Percentiles rank a stretch among this genome's conserved stretches.
Conservation (phyloP, 2,113 vertebrate species). For the Cryptotis parvus region DNA sequence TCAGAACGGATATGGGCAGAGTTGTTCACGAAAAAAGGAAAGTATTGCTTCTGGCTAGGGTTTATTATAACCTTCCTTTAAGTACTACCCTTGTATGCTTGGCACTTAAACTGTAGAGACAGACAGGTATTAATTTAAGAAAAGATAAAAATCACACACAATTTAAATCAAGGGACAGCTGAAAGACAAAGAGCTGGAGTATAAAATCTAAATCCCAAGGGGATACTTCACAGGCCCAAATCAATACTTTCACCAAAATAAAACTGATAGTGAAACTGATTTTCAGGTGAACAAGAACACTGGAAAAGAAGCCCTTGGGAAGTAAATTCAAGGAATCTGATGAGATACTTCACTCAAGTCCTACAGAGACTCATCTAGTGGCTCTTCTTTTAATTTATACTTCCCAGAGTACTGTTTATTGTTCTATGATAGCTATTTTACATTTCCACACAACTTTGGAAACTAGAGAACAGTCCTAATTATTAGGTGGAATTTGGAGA, state of each 20-base stretch:
- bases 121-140: background rate
- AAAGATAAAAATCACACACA: background rate
- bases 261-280: background rate
- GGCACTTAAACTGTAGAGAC: background rate
- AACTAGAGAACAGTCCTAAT: background rate
- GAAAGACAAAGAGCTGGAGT: background rate
- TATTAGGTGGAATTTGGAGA: background rate
- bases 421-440: background rate
- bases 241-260: background rate
- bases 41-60: background rate
- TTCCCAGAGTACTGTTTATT: conserved; percentile 3
- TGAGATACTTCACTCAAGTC: background rate
- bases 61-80: conserved; percentile 25
- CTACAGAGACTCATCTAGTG: background rate
- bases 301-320: background rate
- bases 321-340: background rate
- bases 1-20: conserved; percentile 59
- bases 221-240: background rate
- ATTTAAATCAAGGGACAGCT: background rate
- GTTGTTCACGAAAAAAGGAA: conserved; percentile 34
- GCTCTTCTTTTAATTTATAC: background rate
- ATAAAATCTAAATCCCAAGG: background rate
- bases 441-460: background rate
- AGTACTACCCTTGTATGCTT: background rate
- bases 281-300: background rate